phyloP scores from a whole-genome alignment of 2,113 vertebrate species.

The Egretta garzetta region DNA sequence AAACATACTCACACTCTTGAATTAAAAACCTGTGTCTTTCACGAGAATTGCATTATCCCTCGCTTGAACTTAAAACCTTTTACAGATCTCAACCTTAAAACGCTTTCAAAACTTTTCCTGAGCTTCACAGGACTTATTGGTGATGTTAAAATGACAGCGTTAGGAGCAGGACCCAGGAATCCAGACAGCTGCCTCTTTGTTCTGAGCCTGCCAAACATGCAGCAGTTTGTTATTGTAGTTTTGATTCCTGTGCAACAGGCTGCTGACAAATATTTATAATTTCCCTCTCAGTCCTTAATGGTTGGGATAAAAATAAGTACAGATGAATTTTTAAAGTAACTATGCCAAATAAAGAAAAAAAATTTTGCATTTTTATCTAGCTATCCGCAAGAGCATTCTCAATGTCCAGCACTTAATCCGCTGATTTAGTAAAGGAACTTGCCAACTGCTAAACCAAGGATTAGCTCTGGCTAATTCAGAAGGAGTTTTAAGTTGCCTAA shows the following conservation, averaged over 20 bases:
- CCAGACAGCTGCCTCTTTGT: background rate
- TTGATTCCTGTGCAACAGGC: background rate
- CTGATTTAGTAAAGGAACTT: background rate
- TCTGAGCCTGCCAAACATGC: background rate
- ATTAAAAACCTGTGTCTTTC: background rate
- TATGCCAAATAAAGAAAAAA: background rate
- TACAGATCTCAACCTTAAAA: background rate
- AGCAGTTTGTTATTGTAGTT: background rate
- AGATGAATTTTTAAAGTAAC: background rate
- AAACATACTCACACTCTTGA: background rate
- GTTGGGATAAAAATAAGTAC: background rate
- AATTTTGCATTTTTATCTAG: background rate
- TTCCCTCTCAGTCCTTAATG: background rate
- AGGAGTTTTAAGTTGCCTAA: background rate
- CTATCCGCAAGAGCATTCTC: background rate
- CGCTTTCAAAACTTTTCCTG: background rate
- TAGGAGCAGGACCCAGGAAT: background rate
- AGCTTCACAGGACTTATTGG: background rate
- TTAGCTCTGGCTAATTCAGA: slow-evolving; percentile 5
- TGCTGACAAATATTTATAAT: background rate
- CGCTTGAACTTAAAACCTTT: background rate
- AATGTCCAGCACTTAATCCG: background rate
- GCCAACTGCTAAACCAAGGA: slow-evolving; percentile 6
- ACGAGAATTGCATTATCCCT: background rate
- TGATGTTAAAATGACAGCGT: fast-evolving